A percentile compares a stretch with the other conserved stretches of the same genome.
Evolutionary conservation across 2,797 vertebrate genomes (phyloP).

Genomic region (Coregonus sp.): DNA sequence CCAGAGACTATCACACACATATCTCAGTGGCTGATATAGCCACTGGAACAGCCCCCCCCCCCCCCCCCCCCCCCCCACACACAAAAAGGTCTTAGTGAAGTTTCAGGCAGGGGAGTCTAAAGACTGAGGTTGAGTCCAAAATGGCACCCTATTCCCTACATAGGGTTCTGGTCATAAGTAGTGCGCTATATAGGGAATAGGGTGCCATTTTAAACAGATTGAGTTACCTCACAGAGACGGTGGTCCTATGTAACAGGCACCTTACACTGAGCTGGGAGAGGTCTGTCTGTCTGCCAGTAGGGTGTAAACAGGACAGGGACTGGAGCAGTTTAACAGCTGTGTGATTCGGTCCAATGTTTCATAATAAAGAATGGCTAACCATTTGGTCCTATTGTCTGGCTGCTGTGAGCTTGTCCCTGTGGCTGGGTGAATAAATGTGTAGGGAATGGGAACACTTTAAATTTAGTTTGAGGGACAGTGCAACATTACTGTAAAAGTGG

Average conservation of each 20-base stretch:
- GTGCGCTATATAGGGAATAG: not conserved
- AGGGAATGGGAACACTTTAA: not conserved
- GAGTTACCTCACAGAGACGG: too few species aligned
- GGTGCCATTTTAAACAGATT: too few species aligned
- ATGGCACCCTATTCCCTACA: not conserved
- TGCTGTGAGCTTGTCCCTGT: slow-evolving; percentile 27
- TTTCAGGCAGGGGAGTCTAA: not conserved
- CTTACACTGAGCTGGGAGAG: slow-evolving; percentile 51
- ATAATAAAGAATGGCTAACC: slow-evolving; percentile 75
- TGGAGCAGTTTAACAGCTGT: slow-evolving; percentile 67
- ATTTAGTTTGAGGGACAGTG: not conserved
- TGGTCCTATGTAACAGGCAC: not conserved
- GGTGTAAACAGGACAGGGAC: slow-evolving; percentile 48
- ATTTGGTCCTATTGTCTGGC: slow-evolving; percentile 65
- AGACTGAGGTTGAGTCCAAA: not conserved
- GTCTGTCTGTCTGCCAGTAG: slow-evolving; percentile 45
- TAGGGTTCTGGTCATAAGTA: not conserved
- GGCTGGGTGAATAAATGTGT: not conserved
- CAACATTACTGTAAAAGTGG: not conserved
- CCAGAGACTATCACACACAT: not conserved
- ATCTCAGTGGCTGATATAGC: not conserved
- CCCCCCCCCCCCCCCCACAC: too few species aligned
- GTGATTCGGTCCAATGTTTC: slow-evolving; percentile 72
- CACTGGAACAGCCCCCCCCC: not conserved
- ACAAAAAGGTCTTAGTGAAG: not conserved